Percentiles rank a stretch among this genome's conserved stretches.
Evolutionary conservation across 2,888 invertebrate species (phyloP).

Genomic region (Napeogenes inachia): DNA sequence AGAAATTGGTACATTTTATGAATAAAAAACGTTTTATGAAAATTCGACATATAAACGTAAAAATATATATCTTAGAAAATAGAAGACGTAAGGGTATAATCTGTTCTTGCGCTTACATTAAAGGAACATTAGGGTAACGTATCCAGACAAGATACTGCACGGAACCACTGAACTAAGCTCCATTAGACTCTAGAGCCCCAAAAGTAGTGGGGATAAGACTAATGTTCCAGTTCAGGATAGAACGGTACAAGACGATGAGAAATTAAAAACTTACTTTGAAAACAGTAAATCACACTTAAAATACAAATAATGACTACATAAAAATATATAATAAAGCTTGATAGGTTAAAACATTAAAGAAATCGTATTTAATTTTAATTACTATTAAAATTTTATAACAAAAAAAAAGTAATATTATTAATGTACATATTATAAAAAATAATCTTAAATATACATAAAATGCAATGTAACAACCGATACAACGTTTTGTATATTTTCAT

Average conservation of each 20-base stretch:
- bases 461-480: no score
- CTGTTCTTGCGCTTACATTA: conserved; percentile 40
- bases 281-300: neutral
- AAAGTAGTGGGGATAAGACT: conserved; percentile 27
- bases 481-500: conserved; percentile 21
- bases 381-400: no score
- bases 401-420: no score
- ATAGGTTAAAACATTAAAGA: no score
- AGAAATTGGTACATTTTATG: no score
- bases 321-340: no score
- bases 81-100: conserved; percentile 5
- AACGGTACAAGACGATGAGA: conserved; percentile 32
- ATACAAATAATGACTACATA: no score
- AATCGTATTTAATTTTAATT: no score
- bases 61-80: neutral
- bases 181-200: conserved; percentile 28
- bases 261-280: conserved; percentile 27
- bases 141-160: conserved; percentile 32
- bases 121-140: conserved; percentile 47
- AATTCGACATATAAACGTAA: no score
- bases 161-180: conserved; percentile 34
- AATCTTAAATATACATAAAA: no score
- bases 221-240: conserved; percentile 33
- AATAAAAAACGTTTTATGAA: no score
- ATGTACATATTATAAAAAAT: no score